Base-by-base conservation (phyloP, 2,113 vertebrate genomes). In the Sinocyclocheilus grahami region DNA sequence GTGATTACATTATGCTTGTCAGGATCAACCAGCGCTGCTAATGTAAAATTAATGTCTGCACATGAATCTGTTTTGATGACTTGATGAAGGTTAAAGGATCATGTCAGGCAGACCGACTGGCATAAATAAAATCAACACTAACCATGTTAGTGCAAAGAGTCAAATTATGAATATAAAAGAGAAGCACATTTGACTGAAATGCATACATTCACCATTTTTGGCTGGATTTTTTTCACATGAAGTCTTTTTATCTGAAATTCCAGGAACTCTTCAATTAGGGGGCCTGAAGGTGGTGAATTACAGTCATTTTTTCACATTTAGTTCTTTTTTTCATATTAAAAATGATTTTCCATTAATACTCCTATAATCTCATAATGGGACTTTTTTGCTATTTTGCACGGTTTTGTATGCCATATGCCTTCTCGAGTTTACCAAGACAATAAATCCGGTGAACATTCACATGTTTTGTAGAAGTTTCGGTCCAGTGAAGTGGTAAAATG, bases 1-100 rank as follows among this genome's bases (percentile, higher is more conserved):
- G 74, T 24, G 84, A 88, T 83, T 90, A 83, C 77, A 88, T 77
- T 89, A 62, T 81, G 14, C 13, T 20, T 75, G 55, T 74, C 77
- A 81, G 30, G 46, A 62, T 75, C 67, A 60, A n/a, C 27, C 39
- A 65, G 39, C 53, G 14, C 27, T 58, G 20, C 67, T 80, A 80
- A 82, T 85, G 78, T 30, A 85, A 72, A 77, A 76, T 81, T n/a
- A 77, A 82, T 78, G 24, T 30, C 42, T 82, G 69, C 14, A 33
- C 53, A 18, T 76, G 33, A 88, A 78, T 71, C 11, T 65, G 30
- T 60, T 48, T 82, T 67, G 24, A 81, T 60, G 71, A 76, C n/a
- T 63, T 63, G 48, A 69, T 82, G 55, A 85, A 81, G 78, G 83
- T 77, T 85, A 79, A 62, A 48, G 42, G 27, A 77, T 24, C 48